These are phyloP conservation scores for Pseudolaguvia tuberculata DNA, from an alignment of 2,113 vertebrate species.

Conservation along the genomic window DNA sequence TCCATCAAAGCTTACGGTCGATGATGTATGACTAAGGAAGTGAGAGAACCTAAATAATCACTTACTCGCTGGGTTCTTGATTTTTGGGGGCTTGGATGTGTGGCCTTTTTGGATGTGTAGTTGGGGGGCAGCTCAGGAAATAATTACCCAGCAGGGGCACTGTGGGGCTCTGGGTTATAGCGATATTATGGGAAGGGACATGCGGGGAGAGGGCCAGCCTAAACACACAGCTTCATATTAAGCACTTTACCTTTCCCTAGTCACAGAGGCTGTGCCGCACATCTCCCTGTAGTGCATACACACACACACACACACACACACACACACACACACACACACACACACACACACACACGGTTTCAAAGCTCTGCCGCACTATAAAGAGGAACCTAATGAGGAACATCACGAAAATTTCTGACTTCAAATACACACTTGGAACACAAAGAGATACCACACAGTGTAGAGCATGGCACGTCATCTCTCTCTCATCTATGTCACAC, in stretches of 20 bases:
- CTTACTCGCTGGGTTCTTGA: constrained; percentile 65
- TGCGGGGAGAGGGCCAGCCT: constrained; percentile 66
- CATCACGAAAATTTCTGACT: constrained; percentile 3
- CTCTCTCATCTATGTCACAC: constrained; percentile 12
- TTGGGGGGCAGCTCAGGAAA: constrained; percentile 72
- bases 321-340: neutral
- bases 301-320: constrained; percentile 21
- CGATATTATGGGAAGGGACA: constrained; percentile 76
- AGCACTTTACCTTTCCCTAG: constrained; percentile 22
- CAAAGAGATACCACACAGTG: constrained; percentile 23
- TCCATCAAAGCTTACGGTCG: constrained; percentile 66
- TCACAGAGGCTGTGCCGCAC: neutral
- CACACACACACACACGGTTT: neutral
- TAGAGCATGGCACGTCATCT: neutral
- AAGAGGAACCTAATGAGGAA: constrained; percentile 13
- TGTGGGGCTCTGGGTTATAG: constrained; percentile 70
- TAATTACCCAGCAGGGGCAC: constrained; percentile 73
- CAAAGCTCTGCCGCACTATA: constrained; percentile 9
- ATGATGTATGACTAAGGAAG: constrained; percentile 74
- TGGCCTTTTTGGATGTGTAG: constrained; percentile 57
- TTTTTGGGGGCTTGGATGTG: constrained; percentile 62
- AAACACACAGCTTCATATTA: constrained; percentile 50
- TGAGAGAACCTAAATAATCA: constrained; percentile 69
- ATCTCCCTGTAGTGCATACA: neutral
- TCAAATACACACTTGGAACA: constrained; percentile 13